Base-by-base conservation (phyloP, 1,140 invertebrate species). In the Drosophila pectinifera region DNA sequence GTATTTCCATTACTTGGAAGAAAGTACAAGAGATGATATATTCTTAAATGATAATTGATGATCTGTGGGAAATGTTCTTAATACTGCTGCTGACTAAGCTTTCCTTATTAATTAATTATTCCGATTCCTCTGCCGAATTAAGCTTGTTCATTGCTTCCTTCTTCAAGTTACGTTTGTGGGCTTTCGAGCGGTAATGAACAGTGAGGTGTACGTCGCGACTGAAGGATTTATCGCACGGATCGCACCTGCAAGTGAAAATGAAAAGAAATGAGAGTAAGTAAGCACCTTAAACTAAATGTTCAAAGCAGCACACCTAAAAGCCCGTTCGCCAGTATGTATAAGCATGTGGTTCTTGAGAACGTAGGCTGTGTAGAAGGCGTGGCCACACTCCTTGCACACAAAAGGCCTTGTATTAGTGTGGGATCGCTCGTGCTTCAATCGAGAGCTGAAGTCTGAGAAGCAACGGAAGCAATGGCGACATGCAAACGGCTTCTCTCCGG, bases 321-420 rank as follows among this genome's bases (percentile, higher is more conserved):
- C 20, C 16, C 73, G 54, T n/a, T 80, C 77, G 3, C 85, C 85
- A 1, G 78, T 79, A 41, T 90, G 85, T 13, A 84, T 45, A 2
- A 89, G 65, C 80, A 84, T 81, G 46, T 89, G 85, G 36, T 90
- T 89, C 42, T 84, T 84, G 0, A 89, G 39, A 16, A 90, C 64
- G 45, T 81, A 80, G 3, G 73, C 91, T 78, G 93, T 93, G 10
- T 93, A 94, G 57, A 94, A 94, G 4, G 93, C 93, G 75, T 94
- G 94, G 4, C 93, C 93, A 69, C 94, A 94, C 67, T 93, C 93
- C 7, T 77, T 84, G 77, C 94, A 94, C 48, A 93, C 93, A 75
- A 93, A 94, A 0, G 94, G 94, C 14, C 94, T 77, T 64, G 94
- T 93, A 55, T 94, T 94, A 4, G 93, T 94, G 74, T 94, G 94